Evolutionary conservation across 2,797 vertebrate species (phyloP).

Genomic region (Gobio occitaniae): DNA sequence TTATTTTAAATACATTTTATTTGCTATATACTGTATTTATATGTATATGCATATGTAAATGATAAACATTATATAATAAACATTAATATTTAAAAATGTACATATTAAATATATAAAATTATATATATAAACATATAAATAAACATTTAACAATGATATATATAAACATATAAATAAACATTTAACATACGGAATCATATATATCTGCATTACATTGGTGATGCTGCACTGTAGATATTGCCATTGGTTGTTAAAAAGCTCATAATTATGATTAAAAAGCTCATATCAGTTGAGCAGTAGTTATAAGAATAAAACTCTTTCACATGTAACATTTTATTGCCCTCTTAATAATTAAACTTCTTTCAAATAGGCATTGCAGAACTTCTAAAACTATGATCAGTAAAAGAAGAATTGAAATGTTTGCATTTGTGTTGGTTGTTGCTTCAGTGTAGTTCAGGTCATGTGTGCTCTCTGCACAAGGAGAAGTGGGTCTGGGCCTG

Average conservation of each 20-base stretch:
- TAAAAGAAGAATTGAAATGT: slow-evolving; percentile 1
- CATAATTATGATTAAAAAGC: background rate
- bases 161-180: background rate
- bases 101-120: background rate
- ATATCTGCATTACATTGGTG: background rate
- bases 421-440: background rate
- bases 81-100: no score
- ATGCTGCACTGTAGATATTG: background rate
- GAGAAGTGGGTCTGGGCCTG: slow-evolving; percentile 23
- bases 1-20: no score
- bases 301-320: background rate
- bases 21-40: no score
- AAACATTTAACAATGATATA: no score
- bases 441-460: slow-evolving; percentile 1
- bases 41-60: no score
- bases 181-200: background rate
- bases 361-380: slow-evolving; percentile 1
- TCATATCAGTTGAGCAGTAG: background rate
- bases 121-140: no score
- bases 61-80: no score
- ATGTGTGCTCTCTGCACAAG: background rate
- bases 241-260: background rate
- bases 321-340: background rate
- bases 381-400: background rate
- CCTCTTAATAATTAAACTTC: background rate